phyloP scores from a whole-genome alignment of 2,797 vertebrate species.

The Argya squamiceps region DNA sequence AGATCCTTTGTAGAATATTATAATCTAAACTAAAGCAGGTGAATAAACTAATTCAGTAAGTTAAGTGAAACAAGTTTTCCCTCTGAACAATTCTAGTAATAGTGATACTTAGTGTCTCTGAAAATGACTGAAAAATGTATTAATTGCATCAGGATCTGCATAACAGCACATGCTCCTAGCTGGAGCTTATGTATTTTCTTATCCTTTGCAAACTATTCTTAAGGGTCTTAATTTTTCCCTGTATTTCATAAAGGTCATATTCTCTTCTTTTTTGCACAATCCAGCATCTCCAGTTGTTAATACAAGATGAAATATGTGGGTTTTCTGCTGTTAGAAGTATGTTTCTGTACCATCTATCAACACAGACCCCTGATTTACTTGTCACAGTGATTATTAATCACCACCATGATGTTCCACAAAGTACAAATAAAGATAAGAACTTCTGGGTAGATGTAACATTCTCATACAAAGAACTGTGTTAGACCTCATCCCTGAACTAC shows the following conservation, averaged over 20 bases:
- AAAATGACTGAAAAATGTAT: not conserved
- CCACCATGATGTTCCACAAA: not conserved
- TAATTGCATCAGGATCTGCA: not conserved
- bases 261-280: not conserved
- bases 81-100: not conserved
- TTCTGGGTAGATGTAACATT: not conserved
- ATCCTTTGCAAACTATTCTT: not conserved
- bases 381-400: not conserved
- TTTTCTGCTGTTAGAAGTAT: not conserved
- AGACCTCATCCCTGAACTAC: not conserved
- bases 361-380: not conserved
- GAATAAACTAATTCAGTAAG: not conserved
- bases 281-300: not conserved
- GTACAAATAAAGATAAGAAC: not conserved
- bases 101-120: not conserved
- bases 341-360: not conserved
- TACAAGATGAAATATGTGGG: not conserved
- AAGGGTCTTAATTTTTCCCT: not conserved
- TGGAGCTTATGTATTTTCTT: not conserved
- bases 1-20: not conserved
- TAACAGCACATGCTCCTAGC: not conserved
- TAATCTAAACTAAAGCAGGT: not conserved
- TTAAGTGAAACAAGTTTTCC: not conserved
- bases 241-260: not conserved
- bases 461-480: not conserved